Evolutionary conservation across 2,888 invertebrate species (phyloP), one percentile per base, ranked within the genome.

Genomic region (Xestia c-nigrum): DNA sequence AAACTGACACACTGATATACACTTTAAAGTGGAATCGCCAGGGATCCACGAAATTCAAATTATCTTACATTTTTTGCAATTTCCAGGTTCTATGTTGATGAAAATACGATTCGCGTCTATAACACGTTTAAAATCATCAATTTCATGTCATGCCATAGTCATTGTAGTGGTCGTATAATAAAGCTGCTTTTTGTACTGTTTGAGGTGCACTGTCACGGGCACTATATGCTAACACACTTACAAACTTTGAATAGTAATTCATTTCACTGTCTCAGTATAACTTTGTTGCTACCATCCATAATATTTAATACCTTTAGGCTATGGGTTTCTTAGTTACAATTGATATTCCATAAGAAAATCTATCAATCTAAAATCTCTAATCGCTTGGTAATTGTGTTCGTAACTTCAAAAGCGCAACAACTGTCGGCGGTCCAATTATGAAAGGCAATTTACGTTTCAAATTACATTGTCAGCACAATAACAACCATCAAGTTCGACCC

Each of bases 391-490:
- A 59, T 59, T 38, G 61, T 38, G 19, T 31, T 59, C 31, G 16
- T 31, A 16, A 31, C 5, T 43, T 21, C n/a, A 80, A 83, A 84
- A 74, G 52, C n/a, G 55, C 68, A 57, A 64, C 24, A 65, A 70
- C 50, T 70, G 38, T 61, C 47, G 50, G 40, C 59, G 64, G 31
- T n/a, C 19, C 80, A 80, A 70, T 70, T 59, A 59, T 59, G 9
- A 55, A 72, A 38, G 14, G 43, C 55, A 72, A 85, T 76, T 72
- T 69, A 61, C 72, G 6, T 68, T 64, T 71, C 63, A 70, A 76
- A 85, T 85, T 52, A 57, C 85, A 69, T 63, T 83, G 85, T 85
- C 85, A 85, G 69, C 68, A 59, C 52, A 76, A 47, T 66, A 76
- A 47, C 59, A 67, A 40, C 69, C 59, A 66, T 71, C 66, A 75